Evolutionary conservation across 2,888 invertebrate species (phyloP).

Genomic region (Dynastes hyllus): DNA sequence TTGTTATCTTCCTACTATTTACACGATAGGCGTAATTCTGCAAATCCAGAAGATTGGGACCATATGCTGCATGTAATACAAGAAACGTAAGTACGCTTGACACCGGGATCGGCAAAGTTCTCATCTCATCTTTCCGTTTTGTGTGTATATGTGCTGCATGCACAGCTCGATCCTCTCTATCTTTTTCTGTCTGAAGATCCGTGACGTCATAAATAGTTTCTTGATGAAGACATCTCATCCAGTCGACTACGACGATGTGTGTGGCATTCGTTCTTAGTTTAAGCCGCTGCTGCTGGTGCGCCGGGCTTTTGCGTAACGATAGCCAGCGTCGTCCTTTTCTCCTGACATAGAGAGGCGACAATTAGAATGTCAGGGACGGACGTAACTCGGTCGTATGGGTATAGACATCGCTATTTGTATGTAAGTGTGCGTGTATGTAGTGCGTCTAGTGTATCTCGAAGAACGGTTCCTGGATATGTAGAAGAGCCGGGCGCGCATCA

Average conservation of each 20-base stretch:
- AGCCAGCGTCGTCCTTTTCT: slow-evolving; percentile 18
- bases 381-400: not conserved
- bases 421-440: not conserved
- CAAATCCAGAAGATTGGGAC: too few species aligned
- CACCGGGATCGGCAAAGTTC: not conserved
- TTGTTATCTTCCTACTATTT: too few species aligned
- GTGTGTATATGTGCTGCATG: too few species aligned
- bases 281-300: slow-evolving; percentile 59
- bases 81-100: too few species aligned
- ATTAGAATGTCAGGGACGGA: slow-evolving; percentile 37
- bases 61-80: too few species aligned
- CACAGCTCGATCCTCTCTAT: slow-evolving; percentile 29
- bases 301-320: slow-evolving; percentile 56
- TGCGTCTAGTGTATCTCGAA: slow-evolving; percentile 4
- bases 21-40: too few species aligned
- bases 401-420: not conserved
- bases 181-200: slow-evolving; percentile 57
- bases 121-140: slow-evolving; percentile 14
- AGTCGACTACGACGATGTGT: slow-evolving; percentile 69
- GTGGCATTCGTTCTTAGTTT: slow-evolving; percentile 68
- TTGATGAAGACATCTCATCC: slow-evolving; percentile 71
- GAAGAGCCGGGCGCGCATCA: slow-evolving; percentile 18
- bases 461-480: slow-evolving; percentile 36
- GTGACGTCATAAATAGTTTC: slow-evolving; percentile 70
- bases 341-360: slow-evolving; percentile 19